Base-by-base conservation (phyloP, 2,888 invertebrate genomes). In the Himalopsyche tibetana region DNA sequence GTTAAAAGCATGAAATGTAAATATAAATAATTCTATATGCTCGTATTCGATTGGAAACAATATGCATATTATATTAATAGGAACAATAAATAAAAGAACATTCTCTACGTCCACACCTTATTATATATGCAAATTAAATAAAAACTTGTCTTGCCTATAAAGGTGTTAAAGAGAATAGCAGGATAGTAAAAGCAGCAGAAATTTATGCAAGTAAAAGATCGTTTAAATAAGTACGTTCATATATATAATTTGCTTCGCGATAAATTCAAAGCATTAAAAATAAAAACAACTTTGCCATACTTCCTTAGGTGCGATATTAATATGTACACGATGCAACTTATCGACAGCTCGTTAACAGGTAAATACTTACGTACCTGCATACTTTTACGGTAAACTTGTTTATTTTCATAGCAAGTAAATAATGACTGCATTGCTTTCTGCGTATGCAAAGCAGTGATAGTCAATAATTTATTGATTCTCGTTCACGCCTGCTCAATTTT, bases 361-460 rank as follows among this genome's bases (percentile, higher is more conserved):
- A 63, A 19, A 28, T 28, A 28, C 28, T 28, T 12, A 63, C 28
- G 11, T 63, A 63, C 63, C 63, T 63, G 19, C 11, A 63, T 63
- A 63, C 28, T 63, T 19, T 2, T 63, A 63, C 19, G 19, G 5
- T 19, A 19, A 19, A 63, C 63, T 19, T 63, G 19, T n/a, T 63
- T 63, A 63, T 63, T 63, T 63, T 63, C 63, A 63, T 8, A 28
- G 8, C 19, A 28, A 63, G 63, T 63, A 63, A 63, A 63, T 63
- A 63, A 8, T 19, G 63, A 63, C 19, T 63, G 19, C 63, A 63
- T 63, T 6, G 19, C 8, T 63, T 63, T 63, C 63, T 63, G 63
- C 19, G 56, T 63, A 63, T 28, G 28, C 28, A 63, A 11, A 63
- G 63, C 63, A 63, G 63, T 63, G 63, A 28, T 63, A 5, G 63